phyloP scores from a whole-genome alignment of 2,888 invertebrate genomes.

The Bellardia bayeri region DNA sequence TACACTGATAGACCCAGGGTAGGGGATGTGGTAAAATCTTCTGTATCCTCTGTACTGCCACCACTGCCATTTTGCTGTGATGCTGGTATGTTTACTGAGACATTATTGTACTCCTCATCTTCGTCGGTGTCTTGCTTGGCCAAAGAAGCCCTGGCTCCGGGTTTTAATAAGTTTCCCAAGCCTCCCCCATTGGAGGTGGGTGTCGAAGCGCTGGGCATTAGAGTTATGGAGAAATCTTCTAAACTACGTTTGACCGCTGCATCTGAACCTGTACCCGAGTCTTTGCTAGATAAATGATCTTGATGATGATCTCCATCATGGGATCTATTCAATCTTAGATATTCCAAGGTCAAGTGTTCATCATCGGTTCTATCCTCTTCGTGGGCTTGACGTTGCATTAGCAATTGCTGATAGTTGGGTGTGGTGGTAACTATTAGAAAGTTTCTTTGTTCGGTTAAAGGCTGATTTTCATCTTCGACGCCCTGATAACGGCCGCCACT shows the following conservation, averaged over 20 bases:
- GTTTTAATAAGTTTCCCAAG: conserved; percentile 45
- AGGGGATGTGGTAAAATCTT: conserved; percentile 77
- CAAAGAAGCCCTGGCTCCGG: conserved; percentile 60
- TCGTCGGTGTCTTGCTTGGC: conserved; percentile 68
- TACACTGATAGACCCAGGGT: conserved; percentile 78
- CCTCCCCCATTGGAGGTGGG: conserved; percentile 42
- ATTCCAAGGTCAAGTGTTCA: conserved; percentile 77
- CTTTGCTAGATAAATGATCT: conserved; percentile 81
- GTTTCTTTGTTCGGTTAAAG: conserved; percentile 75
- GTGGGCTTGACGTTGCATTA: conserved; percentile 72
- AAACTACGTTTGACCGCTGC: conserved; percentile 81
- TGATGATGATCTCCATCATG: conserved; percentile 77
- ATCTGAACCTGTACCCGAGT: conserved; percentile 82
- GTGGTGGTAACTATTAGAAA: conserved; percentile 79
- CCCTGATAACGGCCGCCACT: conserved; percentile 61
- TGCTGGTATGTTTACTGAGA: conserved; percentile 16
- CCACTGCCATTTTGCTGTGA: conserved; percentile 16
- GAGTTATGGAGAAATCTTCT: conserved; percentile 78
- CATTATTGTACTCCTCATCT: conserved; percentile 68
- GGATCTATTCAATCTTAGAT: conserved; percentile 76
- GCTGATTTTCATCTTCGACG: conserved; percentile 66
- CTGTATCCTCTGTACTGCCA: conserved; percentile 74
- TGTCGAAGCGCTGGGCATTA: conserved; percentile 64
- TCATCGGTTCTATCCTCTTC: conserved; percentile 63
- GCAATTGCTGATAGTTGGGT: conserved; percentile 80